Base-by-base conservation (phyloP, 2,113 vertebrate genomes). In the Zosterops borbonicus region DNA sequence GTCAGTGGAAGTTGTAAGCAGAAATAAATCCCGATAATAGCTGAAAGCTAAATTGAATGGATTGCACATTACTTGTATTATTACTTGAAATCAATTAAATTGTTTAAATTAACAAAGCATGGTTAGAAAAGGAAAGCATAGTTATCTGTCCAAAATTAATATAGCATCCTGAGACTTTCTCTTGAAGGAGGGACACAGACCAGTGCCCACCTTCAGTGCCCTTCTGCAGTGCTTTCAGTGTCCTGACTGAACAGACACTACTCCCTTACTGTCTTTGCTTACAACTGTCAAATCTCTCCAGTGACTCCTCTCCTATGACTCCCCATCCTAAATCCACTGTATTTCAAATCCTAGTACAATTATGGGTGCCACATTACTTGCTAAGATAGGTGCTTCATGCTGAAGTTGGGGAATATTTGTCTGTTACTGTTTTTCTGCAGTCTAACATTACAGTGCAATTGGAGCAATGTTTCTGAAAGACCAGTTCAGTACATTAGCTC, bases 381-480 rank as follows among this genome's bases (percentile, higher is more conserved):
- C 84, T 60, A 31, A 88, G 62, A 49, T 9, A 47, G 2, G 55
- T 35, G 31, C 41, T 84, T 39, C 50, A 14, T 11, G 33, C n/a
- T 81, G 42, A 86, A 73, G 79, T 28, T 89, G 37, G 42, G 42
- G 55, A 33, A 81, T 73, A 65, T 55, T 35, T 44, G 39, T 39
- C 65, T 87, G 71, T 87, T 92, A 92, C 75, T 92, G 89, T 96
- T 96, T 94, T 90, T 81, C 76, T 78, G 83, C 89, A 95, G 89
- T 95, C 83, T 96, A 92, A 83, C 83, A 95, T 96, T 95, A 96
- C 94, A 96, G 75, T 97, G 88, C 96, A 96, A 97, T 68, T 94
- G 94, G 29, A 94, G 80, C 86, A 55, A 95, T n/a, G 85, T 92
- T 97, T 97, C 93, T 95, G 90, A 97, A 96, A 97, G 96, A 96